These are phyloP conservation scores for Cassiopea xamachana DNA, from an alignment of 30 jellyfish, hydroid and myxozoan genomes.

Conservation along the genomic window DNA sequence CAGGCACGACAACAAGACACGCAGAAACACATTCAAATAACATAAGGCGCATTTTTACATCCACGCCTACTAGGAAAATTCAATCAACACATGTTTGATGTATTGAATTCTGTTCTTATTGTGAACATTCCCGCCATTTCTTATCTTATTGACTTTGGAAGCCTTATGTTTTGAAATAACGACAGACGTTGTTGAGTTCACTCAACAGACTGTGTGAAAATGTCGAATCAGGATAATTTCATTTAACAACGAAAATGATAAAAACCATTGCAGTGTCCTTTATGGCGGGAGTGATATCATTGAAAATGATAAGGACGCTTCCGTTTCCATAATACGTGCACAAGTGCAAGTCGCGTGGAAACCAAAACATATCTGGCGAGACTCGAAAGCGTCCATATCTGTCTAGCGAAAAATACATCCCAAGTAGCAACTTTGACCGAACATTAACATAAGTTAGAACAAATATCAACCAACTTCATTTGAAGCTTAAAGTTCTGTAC, in stretches of 20 bases:
- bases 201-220: too few species aligned
- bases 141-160: not conserved
- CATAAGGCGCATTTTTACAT: not conserved
- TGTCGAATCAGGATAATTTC: too few species aligned
- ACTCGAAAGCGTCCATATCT: not conserved
- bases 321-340: not conserved
- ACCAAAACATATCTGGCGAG: not conserved
- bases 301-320: not conserved
- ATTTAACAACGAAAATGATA: too few species aligned
- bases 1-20: not conserved
- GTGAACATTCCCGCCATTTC: not conserved
- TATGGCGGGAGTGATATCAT: not conserved
- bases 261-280: too few species aligned
- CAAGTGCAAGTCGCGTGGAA: not conserved
- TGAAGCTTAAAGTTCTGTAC: not conserved
- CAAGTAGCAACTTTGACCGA: not conserved
- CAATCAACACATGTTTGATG: not conserved
- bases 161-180: not conserved
- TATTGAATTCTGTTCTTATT: not conserved
- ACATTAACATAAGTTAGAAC: not conserved
- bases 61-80: not conserved
- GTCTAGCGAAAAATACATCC: not conserved
- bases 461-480: not conserved
- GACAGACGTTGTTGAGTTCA: not conserved
- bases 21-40: not conserved